A percentile compares a stretch with the other conserved stretches of the same genome.
phyloP scores from a whole-genome alignment of 2,888 invertebrate genomes.

The Xestia sexstrigata region DNA sequence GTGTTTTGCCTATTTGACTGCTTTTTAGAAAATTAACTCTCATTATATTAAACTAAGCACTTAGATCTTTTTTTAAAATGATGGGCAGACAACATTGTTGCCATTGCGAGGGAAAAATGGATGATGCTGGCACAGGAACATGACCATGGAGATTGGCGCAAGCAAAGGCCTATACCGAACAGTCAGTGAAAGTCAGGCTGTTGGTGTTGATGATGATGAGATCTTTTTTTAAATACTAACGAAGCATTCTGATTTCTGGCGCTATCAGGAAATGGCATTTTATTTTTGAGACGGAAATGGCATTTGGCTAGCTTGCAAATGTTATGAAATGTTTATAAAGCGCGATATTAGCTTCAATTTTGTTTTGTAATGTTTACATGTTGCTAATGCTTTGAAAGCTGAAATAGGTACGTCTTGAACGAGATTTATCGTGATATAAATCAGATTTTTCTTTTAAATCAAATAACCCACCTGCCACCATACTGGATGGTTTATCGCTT shows the following conservation, averaged over 20 bases:
- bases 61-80: background rate
- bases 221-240: background rate
- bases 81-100: background rate
- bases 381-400: slow-evolving; percentile 37
- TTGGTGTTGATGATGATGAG: background rate
- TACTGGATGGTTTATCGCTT: background rate
- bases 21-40: background rate
- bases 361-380: slow-evolving; percentile 46
- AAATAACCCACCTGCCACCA: background rate
- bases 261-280: slow-evolving; percentile 32
- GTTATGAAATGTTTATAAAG: slow-evolving; percentile 46
- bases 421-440: slow-evolving; percentile 37
- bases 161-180: background rate
- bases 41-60: background rate
- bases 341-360: slow-evolving; percentile 12
- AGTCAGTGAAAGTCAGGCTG: background rate
- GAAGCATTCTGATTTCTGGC: slow-evolving; percentile 18
- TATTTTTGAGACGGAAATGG: slow-evolving; percentile 36
- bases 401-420: slow-evolving; percentile 1
- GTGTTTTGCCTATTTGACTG: slow-evolving; percentile 23
- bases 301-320: slow-evolving; percentile 40
- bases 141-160: background rate
- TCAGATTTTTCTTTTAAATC: slow-evolving; percentile 24
- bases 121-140: background rate
- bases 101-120: background rate